Percentiles rank a stretch among this genome's conserved stretches.
Evolutionary conservation across 2,888 invertebrate genomes (phyloP).

Genomic region (Gymnosoma rotundatum): DNA sequence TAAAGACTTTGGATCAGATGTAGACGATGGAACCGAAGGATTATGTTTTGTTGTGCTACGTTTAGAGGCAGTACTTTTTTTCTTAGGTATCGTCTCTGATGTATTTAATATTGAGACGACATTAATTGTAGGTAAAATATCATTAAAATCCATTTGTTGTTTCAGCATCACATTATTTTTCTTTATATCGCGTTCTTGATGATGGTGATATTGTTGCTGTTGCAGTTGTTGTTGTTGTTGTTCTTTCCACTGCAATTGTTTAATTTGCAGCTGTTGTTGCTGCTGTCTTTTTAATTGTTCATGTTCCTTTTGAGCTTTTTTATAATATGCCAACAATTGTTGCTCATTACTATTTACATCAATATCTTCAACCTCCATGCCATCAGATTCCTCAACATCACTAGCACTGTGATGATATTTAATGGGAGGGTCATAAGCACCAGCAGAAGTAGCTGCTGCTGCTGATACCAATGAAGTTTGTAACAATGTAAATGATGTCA

Average conservation of each 20-base stretch:
- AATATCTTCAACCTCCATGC: slow-evolving; percentile 56
- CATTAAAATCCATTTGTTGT: slow-evolving; percentile 74
- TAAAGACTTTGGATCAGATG: slow-evolving; percentile 36
- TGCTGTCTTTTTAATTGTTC: slow-evolving; percentile 66
- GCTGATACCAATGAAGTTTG: slow-evolving; percentile 69
- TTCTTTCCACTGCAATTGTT: slow-evolving; percentile 33
- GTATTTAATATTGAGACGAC: slow-evolving; percentile 73
- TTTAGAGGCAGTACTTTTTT: slow-evolving; percentile 67
- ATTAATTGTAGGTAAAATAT: slow-evolving; percentile 74
- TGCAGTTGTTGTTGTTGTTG: slow-evolving; percentile 33
- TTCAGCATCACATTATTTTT: slow-evolving; percentile 25
- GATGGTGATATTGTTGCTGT: slow-evolving; percentile 57
- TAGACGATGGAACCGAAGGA: slow-evolving; percentile 57
- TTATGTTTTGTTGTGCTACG: slow-evolving; percentile 74
- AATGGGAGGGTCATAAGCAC: slow-evolving; percentile 63
- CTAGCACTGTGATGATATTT: slow-evolving; percentile 56
- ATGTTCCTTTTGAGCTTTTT: slow-evolving; percentile 75
- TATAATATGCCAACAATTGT: slow-evolving; percentile 76
- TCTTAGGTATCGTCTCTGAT: slow-evolving; percentile 51
- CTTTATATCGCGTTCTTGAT: slow-evolving; percentile 65
- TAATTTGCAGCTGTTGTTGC: slow-evolving; percentile 38
- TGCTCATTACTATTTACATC: slow-evolving; percentile 70
- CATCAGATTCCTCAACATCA: slow-evolving; percentile 65
- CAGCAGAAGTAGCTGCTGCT: slow-evolving; percentile 61
- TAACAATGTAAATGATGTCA: slow-evolving; percentile 29